Base-by-base conservation (phyloP, 1,140 invertebrate species). In the Bathynomus jamesi region DNA sequence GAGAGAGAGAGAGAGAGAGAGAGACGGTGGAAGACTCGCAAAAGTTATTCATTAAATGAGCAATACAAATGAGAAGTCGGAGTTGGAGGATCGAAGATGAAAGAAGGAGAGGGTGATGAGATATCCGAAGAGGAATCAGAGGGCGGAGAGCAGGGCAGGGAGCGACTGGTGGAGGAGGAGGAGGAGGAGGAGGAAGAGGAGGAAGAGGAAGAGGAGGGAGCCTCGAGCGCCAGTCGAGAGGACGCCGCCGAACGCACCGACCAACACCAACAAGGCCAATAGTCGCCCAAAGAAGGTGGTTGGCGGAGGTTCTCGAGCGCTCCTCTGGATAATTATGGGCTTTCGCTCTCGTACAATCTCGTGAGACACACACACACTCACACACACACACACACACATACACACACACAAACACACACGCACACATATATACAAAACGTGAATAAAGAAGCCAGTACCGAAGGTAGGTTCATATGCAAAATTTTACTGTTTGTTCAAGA, bases 11-110 rank as follows among this genome's bases (percentile, higher is more conserved):
- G n/a, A n/a, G n/a, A n/a, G n/a, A 53, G 40, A 53, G 21, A 53
- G 32, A 40, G 21, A 53, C 13, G 40, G 11, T 17, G 21, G 21
- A 53, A 53, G 40, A 21, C 40, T 53, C 21, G 40, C 21, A 53
- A 53, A 53, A 53, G 40, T 53, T 53, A 53, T 53, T 53, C 21
- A 53, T 53, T 53, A 53, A 53, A 53, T 53, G 40, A 53, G 40
- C 40, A 53, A 53, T 53, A 53, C 11, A 53, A 53, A 53, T 53
- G 40, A 53, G 40, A 53, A 53, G 40, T 53, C 40, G 40, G 40
- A 53, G 40, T 53, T 53, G 5, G 40, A 40, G 32, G 40, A 53
- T 11, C 13, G 5, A 53, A 21, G 5, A 21, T 8, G 32, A 40
- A 17, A 40, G 32, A 40, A 17, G 17, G 32, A 40, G 32, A 40